Conservation (phyloP, 2,113 vertebrate species). For the Apodemus speciosus region DNA sequence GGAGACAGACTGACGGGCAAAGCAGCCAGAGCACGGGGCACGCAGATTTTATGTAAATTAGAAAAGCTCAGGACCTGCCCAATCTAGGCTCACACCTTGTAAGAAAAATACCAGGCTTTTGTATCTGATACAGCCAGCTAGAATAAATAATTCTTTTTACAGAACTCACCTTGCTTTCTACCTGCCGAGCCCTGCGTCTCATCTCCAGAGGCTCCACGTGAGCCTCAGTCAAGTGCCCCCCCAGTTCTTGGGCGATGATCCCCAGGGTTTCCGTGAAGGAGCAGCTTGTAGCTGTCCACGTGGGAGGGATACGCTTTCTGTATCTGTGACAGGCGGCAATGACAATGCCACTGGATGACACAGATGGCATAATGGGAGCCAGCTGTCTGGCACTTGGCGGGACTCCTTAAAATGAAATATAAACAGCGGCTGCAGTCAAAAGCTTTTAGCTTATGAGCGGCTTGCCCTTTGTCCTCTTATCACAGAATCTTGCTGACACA, state of each 20-base stretch:
- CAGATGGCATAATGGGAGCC: not conserved
- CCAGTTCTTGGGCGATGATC: not conserved
- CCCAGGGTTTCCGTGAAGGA: not conserved
- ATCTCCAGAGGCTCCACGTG: not conserved
- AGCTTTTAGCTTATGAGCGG: slow-evolving; percentile 15
- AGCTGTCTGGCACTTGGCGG: not conserved
- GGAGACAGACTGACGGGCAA: no score
- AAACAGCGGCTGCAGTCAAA: not conserved
- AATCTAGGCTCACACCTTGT: no score
- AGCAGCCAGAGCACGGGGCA: no score
- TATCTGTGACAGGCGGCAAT: not conserved
- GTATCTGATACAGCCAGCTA: no score
- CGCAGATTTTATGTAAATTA: no score
- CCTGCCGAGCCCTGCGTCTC: not conserved
- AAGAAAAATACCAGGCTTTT: no score
- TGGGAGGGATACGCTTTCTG: not conserved
- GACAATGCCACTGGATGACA: not conserved
- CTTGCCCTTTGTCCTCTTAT: not conserved
- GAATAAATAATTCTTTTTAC: no score
- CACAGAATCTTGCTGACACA: not conserved
- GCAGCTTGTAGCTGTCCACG: not conserved
- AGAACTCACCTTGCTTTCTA: not conserved
- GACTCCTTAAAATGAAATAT: not conserved
- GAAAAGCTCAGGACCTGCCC: no score
- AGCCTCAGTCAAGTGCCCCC: not conserved